These are phyloP conservation scores for Megaceryle torquata DNA, from an alignment of 2,113 vertebrate species.

Conservation along the genomic window DNA sequence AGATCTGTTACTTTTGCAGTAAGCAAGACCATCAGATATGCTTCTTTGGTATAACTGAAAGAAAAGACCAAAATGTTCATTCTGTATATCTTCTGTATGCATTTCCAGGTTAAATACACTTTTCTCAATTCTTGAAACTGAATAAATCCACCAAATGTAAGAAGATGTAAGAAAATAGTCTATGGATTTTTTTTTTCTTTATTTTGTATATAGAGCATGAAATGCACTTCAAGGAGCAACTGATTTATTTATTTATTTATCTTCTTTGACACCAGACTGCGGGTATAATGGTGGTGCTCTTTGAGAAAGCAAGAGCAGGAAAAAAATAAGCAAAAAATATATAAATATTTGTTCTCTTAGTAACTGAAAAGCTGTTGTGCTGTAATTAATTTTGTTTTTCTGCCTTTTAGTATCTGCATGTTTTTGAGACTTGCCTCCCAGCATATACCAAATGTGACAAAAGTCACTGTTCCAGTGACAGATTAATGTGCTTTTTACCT, in stretches of 20 bases:
- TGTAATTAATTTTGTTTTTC: not conserved
- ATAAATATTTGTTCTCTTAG: not conserved
- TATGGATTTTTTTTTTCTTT: not conserved
- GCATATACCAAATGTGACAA: not conserved
- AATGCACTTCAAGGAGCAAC: not conserved
- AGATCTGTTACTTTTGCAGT: not conserved
- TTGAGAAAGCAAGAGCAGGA: not conserved
- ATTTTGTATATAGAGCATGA: not conserved
- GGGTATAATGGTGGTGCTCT: not conserved
- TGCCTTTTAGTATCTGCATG: not conserved
- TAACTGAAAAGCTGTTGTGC: not conserved
- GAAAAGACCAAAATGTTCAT: not conserved
- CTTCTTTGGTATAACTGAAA: not conserved
- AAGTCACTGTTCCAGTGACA: not conserved
- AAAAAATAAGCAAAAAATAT: not conserved
- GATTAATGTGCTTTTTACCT: not conserved
- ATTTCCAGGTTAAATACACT: not conserved
- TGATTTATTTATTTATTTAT: not conserved
- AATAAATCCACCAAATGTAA: not conserved
- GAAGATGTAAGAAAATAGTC: not conserved
- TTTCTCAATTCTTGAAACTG: not conserved
- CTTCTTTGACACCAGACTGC: not conserved
- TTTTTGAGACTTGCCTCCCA: not conserved
- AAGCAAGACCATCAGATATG: not conserved
- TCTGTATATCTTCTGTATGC: not conserved